Evolutionary conservation across 2,888 invertebrate species (phyloP).

Genomic region (Eristalis arbustorum): DNA sequence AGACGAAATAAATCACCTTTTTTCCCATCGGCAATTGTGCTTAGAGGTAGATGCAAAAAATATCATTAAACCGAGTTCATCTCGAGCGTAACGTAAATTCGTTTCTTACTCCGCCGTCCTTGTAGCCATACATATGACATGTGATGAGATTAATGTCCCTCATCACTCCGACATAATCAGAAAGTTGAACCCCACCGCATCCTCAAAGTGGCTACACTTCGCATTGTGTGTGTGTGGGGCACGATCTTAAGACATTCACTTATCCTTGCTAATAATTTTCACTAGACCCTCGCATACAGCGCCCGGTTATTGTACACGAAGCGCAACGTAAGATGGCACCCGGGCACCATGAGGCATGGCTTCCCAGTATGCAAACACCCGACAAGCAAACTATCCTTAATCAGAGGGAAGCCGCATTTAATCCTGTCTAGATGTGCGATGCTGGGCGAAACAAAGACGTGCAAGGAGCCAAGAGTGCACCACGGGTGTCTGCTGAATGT

Average conservation of each 20-base stretch:
- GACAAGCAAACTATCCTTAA: conserved; percentile 51
- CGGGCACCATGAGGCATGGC: not conserved
- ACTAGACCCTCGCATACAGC: not conserved
- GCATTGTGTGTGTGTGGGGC: not conserved
- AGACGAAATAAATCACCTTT: not conserved
- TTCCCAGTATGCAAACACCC: conserved; percentile 25
- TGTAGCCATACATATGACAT: conserved; percentile 36
- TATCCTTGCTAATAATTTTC: conserved; percentile 60
- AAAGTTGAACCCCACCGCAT: conserved; percentile 11
- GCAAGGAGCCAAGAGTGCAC: conserved; percentile 2
- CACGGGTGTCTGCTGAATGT: conserved; percentile 16
- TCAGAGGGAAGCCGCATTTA: conserved; percentile 57
- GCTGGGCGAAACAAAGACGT: conserved; percentile 37
- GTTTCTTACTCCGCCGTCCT: conserved; percentile 1
- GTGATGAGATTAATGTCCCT: conserved; percentile 60
- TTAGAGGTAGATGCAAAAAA: not conserved
- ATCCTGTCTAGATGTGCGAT: conserved; percentile 33
- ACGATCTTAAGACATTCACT: conserved; percentile 58
- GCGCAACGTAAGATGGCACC: not conserved
- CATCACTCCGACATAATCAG: conserved; percentile 50
- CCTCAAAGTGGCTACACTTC: not conserved
- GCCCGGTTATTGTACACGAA: conserved; percentile 7
- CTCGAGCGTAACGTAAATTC: not conserved
- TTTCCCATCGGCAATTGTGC: not conserved
- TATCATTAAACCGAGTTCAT: not conserved